Conservation (phyloP, 2,797 vertebrate genomes). For the Heterohyrax brucei region DNA sequence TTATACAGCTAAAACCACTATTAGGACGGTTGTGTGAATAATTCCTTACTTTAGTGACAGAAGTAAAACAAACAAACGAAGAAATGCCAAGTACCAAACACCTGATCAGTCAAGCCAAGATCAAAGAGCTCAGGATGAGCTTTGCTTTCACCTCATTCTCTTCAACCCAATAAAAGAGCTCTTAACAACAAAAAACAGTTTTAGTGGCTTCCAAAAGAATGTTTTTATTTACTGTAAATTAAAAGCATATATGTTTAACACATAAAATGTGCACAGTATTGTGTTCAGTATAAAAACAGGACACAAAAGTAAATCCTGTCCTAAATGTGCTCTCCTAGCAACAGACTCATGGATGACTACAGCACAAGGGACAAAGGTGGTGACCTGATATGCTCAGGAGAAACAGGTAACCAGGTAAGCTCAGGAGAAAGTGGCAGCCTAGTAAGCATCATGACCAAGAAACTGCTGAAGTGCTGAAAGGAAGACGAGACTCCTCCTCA, state of each 20-base stretch:
- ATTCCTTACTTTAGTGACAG: slow-evolving; percentile 55
- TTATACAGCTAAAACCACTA: slow-evolving; percentile 81
- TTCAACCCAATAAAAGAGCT: not conserved
- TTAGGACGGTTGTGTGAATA: slow-evolving; percentile 72
- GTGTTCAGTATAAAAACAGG: not conserved
- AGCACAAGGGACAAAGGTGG: not conserved
- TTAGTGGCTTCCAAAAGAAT: slow-evolving; percentile 40
- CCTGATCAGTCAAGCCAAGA: not conserved
- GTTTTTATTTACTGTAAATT: slow-evolving; percentile 9
- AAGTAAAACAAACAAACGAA: slow-evolving; percentile 36
- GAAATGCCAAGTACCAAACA: slow-evolving; percentile 62
- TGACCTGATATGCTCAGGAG: too few relatives aligned
- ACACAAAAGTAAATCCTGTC: not conserved
- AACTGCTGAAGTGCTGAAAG: not conserved
- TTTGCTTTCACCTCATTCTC: not conserved
- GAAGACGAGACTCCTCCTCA: not conserved
- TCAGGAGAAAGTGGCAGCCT: too few relatives aligned
- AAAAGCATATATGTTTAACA: slow-evolving; percentile 21
- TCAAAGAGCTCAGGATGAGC: not conserved
- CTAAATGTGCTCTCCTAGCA: not conserved
- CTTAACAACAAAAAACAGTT: slow-evolving; percentile 16
- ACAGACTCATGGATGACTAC: not conserved
- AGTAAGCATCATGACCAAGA: not conserved
- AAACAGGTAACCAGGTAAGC: too few relatives aligned
- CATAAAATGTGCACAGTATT: not conserved